These are phyloP conservation scores for Thaumatotibia leucotreta DNA, from an alignment of 1,140 invertebrate genomes.

Conservation along the genomic window DNA sequence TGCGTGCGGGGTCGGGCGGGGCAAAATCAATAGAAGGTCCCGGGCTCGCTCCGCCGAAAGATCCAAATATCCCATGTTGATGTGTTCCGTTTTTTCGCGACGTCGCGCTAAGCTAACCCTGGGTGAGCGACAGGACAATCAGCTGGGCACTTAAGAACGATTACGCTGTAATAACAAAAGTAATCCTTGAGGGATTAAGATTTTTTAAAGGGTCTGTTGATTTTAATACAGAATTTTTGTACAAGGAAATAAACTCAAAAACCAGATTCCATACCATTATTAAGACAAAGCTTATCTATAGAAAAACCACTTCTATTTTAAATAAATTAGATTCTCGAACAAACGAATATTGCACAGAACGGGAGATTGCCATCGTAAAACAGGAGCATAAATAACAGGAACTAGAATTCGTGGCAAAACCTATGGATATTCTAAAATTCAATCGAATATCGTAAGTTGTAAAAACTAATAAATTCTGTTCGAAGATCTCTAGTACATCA, in stretches of 20 bases:
- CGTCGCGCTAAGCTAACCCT: neutral
- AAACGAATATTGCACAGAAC: no score
- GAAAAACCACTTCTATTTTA: no score
- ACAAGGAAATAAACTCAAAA: no score
- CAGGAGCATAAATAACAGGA: neutral
- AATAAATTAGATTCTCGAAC: no score
- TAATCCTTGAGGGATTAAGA: no score
- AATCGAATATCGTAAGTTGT: neutral
- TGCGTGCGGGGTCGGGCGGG: neutral
- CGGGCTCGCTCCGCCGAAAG: neutral
- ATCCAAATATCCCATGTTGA: neutral
- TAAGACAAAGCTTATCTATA: no score
- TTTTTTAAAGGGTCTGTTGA: no score
- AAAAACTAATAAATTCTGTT: neutral
- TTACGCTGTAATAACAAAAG: neutral
- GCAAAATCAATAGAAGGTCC: conserved; percentile 14
- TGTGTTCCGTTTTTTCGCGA: neutral
- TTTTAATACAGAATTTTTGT: no score
- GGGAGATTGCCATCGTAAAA: neutral
- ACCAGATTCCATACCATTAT: no score
- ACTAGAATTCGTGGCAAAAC: neutral
- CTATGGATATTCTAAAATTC: neutral
- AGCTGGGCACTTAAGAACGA: neutral
- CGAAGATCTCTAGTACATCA: no score
- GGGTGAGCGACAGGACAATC: neutral